These are phyloP conservation scores for Tiphia femorata DNA, from an alignment of 2,888 invertebrate genomes.

Conservation along the genomic window DNA sequence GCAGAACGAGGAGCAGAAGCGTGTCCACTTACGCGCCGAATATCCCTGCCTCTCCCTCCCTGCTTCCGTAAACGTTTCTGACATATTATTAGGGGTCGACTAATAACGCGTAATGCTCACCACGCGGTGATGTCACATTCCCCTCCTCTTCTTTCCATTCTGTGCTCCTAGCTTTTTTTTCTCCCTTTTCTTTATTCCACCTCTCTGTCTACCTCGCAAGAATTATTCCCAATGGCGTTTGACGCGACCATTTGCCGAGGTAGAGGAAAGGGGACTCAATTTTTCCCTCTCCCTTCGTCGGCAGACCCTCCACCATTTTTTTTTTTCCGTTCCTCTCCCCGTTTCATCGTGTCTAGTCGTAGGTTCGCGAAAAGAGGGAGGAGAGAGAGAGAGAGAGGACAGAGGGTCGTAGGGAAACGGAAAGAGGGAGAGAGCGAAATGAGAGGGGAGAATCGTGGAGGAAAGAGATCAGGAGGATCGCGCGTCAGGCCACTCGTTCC, in stretches of 20 bases:
- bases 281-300: too few species aligned
- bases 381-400: not conserved
- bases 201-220: not conserved
- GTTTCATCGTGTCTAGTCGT: too few species aligned
- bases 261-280: too few species aligned
- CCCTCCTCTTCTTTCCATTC: constrained; percentile 20
- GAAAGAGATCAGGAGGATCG: constrained; percentile 28
- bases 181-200: not conserved
- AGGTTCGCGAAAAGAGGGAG: not conserved
- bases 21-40: constrained; percentile 17
- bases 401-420: not conserved
- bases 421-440: constrained; percentile 1
- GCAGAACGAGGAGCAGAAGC: not conserved
- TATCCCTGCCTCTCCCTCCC: too few species aligned
- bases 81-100: constrained; percentile 59
- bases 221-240: not conserved
- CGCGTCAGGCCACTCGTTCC: constrained; percentile 42
- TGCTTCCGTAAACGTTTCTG: constrained; percentile 9
- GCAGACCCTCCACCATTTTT: not conserved
- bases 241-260: not conserved
- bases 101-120: constrained; percentile 63
- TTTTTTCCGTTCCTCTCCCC: too few species aligned
- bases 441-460: constrained; percentile 10
- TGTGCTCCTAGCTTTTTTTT: not conserved
- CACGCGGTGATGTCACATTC: constrained; percentile 25